Base-by-base conservation (phyloP, 2,888 invertebrate species). In the Suillia variegata region DNA sequence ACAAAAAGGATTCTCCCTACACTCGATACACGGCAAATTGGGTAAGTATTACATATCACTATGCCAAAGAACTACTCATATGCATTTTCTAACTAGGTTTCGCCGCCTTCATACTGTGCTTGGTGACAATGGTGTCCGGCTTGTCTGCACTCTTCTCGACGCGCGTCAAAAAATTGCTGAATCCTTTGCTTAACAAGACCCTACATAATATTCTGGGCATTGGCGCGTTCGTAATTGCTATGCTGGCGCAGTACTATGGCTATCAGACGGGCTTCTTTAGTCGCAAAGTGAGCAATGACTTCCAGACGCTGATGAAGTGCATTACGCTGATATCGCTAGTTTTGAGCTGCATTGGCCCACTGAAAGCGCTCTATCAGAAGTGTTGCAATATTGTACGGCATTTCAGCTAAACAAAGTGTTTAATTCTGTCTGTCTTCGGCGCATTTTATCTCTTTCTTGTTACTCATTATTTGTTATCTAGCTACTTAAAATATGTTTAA, bases 191-290 rank as follows among this genome's bases (percentile, higher is more conserved):
- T 0, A 80, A 80, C 53, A 81, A 81, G 61, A 67, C 76, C 0
- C 66, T 80, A 13, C 80, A 80, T 33, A 78, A 76, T 47, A 65
- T 77, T 22, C 56, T 81, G 33, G 81, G 80, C 2, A 53, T 79
- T 31, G 52, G 66, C 1, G 70, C 76, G 31, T 81, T 81, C 61
- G 70, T 70, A n/a, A 63, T 79, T 21, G 80, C 80, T 0, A 54
- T 81, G 56, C 60, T 70, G 6, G 70, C 77, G 2, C 79, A 80
- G 55, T 80, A 70, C 57, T 80, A 79, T 60, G 81, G 81, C 20
- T 80, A 80, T 55, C 56, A 78, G 58, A 76, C 78, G 3, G 74
- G 76, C 2, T 80, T 70, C 48, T 79, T 80, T 47, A 62, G n/a
- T 2, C 65, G 70, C 26, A 69, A 65, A 49, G 63, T 67, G 0